These are phyloP conservation scores for Lithobates pipiens DNA, from an alignment of 2,797 vertebrate genomes.

Conservation along the genomic window DNA sequence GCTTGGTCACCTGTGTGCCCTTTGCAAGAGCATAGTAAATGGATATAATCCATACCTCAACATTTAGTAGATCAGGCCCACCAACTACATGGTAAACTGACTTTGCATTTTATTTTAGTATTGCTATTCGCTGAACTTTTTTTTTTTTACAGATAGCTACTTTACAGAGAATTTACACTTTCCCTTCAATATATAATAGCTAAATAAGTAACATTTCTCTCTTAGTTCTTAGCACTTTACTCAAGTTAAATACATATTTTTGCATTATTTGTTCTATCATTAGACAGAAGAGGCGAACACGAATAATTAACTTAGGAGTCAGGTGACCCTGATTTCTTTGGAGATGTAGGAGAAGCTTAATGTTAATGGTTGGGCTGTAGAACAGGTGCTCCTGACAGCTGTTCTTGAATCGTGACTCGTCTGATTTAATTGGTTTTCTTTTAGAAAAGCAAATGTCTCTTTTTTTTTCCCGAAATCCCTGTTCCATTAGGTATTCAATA, in stretches of 20 bases:
- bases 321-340: constrained; percentile 63
- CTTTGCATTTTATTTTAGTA: too few species aligned
- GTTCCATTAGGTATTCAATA: background rate
- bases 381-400: constrained; percentile 78
- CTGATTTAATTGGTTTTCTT: constrained; percentile 69
- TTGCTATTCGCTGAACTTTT: too few species aligned
- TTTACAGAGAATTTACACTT: too few species aligned
- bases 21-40: too few species aligned
- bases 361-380: constrained; percentile 65
- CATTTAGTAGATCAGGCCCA: too few species aligned
- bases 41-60: too few species aligned
- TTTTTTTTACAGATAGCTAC: too few species aligned
- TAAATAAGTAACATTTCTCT: background rate
- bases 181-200: too few species aligned
- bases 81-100: too few species aligned
- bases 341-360: constrained; percentile 66
- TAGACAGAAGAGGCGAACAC: background rate
- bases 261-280: background rate
- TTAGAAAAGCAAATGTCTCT: constrained; percentile 64
- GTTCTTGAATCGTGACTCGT: constrained; percentile 67
- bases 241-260: background rate
- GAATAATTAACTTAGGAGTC: constrained; percentile 24
- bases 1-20: too few species aligned
- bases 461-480: constrained; percentile 41
- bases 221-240: too few species aligned